phyloP scores from a whole-genome alignment of 1,140 invertebrate genomes.

The Elymnias hypermnestra region DNA sequence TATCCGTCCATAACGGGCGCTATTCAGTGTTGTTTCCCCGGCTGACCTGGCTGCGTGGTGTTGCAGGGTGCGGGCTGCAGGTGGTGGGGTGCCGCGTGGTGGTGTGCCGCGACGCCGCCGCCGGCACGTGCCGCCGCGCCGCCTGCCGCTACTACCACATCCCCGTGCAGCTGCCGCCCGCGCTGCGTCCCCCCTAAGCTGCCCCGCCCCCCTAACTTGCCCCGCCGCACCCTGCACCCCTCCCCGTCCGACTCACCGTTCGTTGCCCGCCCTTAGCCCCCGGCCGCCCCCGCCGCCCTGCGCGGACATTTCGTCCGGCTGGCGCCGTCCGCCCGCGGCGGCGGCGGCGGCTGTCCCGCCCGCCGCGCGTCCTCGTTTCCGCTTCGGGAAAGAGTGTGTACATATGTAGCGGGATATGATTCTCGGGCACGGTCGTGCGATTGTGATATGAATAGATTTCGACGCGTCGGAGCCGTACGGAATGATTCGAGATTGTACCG shows the following conservation, averaged over 20 bases:
- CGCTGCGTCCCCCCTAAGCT: slow-evolving; percentile 72
- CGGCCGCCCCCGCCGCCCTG: slow-evolving; percentile 51
- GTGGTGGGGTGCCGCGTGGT: slow-evolving; percentile 94
- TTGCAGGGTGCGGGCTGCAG: slow-evolving; percentile 92
- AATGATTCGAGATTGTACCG: slow-evolving; percentile 66
- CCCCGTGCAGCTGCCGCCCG: slow-evolving; percentile 88
- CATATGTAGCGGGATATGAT: slow-evolving; percentile 71
- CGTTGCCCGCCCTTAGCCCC: slow-evolving; percentile 35
- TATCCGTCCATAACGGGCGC: too few species aligned
- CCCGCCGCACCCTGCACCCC: slow-evolving; percentile 34
- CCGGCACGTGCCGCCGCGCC: slow-evolving; percentile 91
- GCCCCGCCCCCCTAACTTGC: slow-evolving; percentile 68
- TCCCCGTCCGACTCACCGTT: slow-evolving; percentile 23
- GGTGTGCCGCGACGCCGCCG: slow-evolving; percentile 95
- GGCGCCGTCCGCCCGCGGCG: slow-evolving; percentile 41
- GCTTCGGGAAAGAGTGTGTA: slow-evolving; percentile 65
- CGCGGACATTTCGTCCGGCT: slow-evolving; percentile 40
- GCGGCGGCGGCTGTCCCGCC: slow-evolving; percentile 18
- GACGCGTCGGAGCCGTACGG: slow-evolving; percentile 65
- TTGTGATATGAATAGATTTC: slow-evolving; percentile 74
- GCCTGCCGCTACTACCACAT: slow-evolving; percentile 97
- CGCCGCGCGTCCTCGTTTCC: slow-evolving; percentile 26
- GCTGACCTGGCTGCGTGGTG: not conserved
- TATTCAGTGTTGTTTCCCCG: too few species aligned
- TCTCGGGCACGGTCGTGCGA: slow-evolving; percentile 73